Percentiles rank a stretch among this genome's conserved stretches.
phyloP scores from a whole-genome alignment of 2,797 vertebrate species.

The Oryzias dopingdopingensis region DNA sequence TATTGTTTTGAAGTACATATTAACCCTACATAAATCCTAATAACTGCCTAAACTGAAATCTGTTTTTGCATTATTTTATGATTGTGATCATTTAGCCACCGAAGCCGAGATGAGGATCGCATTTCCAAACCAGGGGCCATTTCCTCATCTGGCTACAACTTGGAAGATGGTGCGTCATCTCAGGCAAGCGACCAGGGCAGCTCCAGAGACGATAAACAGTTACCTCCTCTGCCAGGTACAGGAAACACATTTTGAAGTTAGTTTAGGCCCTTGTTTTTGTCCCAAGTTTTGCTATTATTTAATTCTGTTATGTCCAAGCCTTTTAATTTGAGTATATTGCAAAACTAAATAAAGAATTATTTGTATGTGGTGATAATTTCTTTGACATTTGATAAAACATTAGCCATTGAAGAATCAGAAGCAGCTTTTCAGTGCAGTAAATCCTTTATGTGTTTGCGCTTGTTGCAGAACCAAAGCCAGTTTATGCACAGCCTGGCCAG shows the following conservation, averaged over 20 bases:
- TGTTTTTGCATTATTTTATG: neutral
- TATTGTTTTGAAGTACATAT: too few relatives aligned
- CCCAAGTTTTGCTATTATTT: neutral
- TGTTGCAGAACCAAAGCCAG: slow-evolving; percentile 90
- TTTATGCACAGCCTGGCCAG: slow-evolving; percentile 95
- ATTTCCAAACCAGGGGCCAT: slow-evolving; percentile 82
- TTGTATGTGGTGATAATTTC: too few relatives aligned
- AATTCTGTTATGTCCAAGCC: too few relatives aligned
- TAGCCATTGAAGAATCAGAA: neutral
- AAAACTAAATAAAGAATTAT: too few relatives aligned
- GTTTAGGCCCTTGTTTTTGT: neutral
- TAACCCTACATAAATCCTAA: too few relatives aligned
- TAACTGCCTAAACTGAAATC: too few relatives aligned
- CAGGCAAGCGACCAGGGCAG: slow-evolving; percentile 84
- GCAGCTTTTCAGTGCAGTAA: neutral
- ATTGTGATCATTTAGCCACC: slow-evolving; percentile 74
- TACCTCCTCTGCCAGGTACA: slow-evolving; percentile 91
- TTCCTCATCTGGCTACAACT: slow-evolving; percentile 86
- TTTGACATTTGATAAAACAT: too few relatives aligned
- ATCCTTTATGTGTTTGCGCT: slow-evolving; percentile 16
- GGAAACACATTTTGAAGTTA: neutral
- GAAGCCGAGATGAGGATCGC: slow-evolving; percentile 92
- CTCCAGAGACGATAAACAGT: slow-evolving; percentile 83
- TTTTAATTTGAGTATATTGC: too few relatives aligned
- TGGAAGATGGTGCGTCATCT: slow-evolving; percentile 79